A percentile compares a stretch with the other conserved stretches of the same genome.
Evolutionary conservation across 30 jellyfish, hydroid and myxozoan species (phyloP).

Genomic region (Aurelia aurita): DNA sequence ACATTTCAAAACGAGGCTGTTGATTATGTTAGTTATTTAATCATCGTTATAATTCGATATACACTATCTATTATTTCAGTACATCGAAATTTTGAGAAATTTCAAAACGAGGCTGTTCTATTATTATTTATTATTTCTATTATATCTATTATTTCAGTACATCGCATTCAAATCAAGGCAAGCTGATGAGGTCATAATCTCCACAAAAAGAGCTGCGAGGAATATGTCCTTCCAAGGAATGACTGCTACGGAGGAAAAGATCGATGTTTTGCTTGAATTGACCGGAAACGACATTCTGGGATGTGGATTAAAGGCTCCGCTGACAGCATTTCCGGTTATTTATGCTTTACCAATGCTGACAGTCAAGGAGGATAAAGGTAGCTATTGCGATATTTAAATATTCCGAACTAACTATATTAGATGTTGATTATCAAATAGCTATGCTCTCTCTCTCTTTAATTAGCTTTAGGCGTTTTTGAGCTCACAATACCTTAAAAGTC

Average conservation of each 20-base stretch:
- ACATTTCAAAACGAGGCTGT: too few species aligned
- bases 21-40: too few species aligned
- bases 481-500: too few species aligned
- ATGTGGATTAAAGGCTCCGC: constrained; percentile 87
- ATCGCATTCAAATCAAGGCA: constrained; percentile 81
- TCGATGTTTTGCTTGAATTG: constrained; percentile 84
- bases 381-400: too few species aligned
- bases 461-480: too few species aligned
- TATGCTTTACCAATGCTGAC: constrained; percentile 98
- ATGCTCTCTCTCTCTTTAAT: too few species aligned
- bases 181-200: constrained; percentile 70
- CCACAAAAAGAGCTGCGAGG: constrained; percentile 92
- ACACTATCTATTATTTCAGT: constrained; percentile 30
- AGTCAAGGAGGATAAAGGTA: constrained; percentile 96
- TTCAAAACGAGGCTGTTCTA: constrained; percentile 70
- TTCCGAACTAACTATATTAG: too few species aligned
- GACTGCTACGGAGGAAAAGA: constrained; percentile 86
- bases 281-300: constrained; percentile 95
- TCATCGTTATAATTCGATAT: too few species aligned
- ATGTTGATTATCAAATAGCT: too few species aligned
- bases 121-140: too few species aligned
- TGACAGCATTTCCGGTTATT: constrained; percentile 81
- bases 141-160: constrained; percentile 66
- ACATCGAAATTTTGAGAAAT: too few species aligned
- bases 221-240: constrained; percentile 97